Evolutionary conservation across 2,888 invertebrate species (phyloP).

Genomic region (Nephrocerus scutellatus): DNA sequence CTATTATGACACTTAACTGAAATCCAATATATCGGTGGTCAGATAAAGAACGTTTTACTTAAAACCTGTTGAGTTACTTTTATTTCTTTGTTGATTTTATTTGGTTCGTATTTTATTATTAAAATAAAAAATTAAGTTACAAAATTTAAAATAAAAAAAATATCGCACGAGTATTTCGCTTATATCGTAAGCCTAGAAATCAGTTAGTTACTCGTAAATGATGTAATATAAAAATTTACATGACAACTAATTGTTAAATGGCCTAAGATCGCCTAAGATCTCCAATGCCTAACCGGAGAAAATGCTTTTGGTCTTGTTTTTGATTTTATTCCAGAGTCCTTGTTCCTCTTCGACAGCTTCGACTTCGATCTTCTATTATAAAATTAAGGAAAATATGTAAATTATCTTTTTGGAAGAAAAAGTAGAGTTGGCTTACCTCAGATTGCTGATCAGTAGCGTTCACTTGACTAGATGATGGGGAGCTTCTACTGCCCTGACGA

Average conservation of each 20-base stretch:
- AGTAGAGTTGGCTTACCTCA: constrained; percentile 24
- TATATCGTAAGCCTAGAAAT: no score
- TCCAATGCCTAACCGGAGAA: constrained; percentile 23
- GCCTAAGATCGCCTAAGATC: background rate
- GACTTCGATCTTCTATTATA: constrained; percentile 26
- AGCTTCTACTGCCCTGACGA: constrained; percentile 15
- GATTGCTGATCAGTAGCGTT: constrained; percentile 14
- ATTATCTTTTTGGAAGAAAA: background rate
- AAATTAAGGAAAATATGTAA: background rate
- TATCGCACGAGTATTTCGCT: no score
- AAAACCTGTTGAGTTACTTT: no score
- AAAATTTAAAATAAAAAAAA: no score
- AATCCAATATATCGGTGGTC: no score
- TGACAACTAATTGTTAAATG: background rate
- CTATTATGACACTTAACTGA: no score
- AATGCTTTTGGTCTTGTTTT: constrained; percentile 31
- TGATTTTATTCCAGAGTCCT: constrained; percentile 32
- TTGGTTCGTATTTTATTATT: no score
- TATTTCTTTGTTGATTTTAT: no score
- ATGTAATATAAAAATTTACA: background rate
- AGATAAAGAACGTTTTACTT: no score
- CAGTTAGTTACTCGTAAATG: no score
- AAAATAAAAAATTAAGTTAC: no score
- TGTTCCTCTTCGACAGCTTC: constrained; percentile 27
- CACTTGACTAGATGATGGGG: constrained; percentile 12